These are phyloP conservation scores for Toxotes lorentzi DNA, from an alignment of 2,797 vertebrate species.

Conservation along the genomic window DNA sequence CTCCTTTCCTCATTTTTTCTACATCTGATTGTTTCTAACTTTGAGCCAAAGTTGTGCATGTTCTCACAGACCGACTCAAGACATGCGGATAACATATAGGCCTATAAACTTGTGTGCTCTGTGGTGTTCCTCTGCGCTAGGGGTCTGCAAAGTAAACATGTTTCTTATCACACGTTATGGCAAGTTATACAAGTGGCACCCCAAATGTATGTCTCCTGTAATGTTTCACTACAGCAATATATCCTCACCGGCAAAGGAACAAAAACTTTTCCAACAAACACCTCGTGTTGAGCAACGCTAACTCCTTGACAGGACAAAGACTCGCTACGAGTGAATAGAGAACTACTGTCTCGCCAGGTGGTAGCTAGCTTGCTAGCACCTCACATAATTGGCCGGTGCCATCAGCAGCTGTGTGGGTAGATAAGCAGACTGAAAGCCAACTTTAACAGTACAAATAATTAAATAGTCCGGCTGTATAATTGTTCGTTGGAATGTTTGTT, in stretches of 20 bases:
- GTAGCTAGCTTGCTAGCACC: conserved; percentile 75
- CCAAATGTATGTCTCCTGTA: neutral
- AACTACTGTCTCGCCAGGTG: conserved; percentile 73
- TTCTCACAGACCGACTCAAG: neutral
- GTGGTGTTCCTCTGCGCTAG: neutral
- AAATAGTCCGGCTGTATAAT: accelerated
- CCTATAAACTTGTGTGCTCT: conserved; percentile 16
- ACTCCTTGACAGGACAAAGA: conserved; percentile 78
- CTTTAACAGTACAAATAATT: accelerated
- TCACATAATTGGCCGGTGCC: conserved; percentile 32
- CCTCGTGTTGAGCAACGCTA: conserved; percentile 56
- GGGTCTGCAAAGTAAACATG: conserved; percentile 30
- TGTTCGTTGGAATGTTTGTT: neutral
- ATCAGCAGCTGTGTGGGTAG: neutral
- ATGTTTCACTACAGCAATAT: neutral
- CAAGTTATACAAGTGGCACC: conserved; percentile 20
- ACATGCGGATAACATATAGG: conserved; percentile 5
- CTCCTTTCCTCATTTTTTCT: neutral
- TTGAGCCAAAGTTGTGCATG: neutral
- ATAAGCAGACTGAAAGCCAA: conserved; percentile 10
- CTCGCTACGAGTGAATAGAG: conserved; percentile 52
- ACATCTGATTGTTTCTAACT: neutral
- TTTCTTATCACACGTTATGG: conserved; percentile 18
- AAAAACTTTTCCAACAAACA: conserved; percentile 36
- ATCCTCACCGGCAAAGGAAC: neutral